Conservation (phyloP, 1,140 invertebrate genomes). For the Berghia stephanieae region DNA sequence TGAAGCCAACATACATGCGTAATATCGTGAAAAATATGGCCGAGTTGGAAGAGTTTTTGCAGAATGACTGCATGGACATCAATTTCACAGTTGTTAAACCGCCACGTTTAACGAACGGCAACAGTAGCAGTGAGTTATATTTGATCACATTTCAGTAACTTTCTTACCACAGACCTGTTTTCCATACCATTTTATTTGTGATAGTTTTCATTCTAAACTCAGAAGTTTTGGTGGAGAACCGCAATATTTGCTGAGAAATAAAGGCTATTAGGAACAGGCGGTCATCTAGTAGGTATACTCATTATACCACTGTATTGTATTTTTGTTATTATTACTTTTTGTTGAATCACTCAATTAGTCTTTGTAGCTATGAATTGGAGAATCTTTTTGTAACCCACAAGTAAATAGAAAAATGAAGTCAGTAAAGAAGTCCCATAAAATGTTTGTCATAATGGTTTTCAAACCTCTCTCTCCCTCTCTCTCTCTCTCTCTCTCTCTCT, state of each 20-base stretch:
- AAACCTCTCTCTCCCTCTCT: too few relatives aligned
- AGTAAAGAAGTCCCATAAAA: too few relatives aligned
- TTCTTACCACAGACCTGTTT: not conserved
- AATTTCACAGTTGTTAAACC: slow-evolving; percentile 64
- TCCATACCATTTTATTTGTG: not conserved
- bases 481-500: too few relatives aligned
- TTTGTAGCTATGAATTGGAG: not conserved
- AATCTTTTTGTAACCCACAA: too few relatives aligned
- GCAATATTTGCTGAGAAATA: too few relatives aligned
- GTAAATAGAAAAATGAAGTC: too few relatives aligned
- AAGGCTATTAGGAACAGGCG: too few relatives aligned
- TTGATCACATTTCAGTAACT: too few relatives aligned
- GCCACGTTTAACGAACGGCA: slow-evolving; percentile 47
- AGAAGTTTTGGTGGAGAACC: not conserved
- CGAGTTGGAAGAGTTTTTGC: slow-evolving; percentile 60
- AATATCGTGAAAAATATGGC: slow-evolving; percentile 56
- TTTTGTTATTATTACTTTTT: not conserved
- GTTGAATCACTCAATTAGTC: not conserved
- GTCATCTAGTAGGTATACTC: too few relatives aligned
- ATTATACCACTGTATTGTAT: too few relatives aligned
- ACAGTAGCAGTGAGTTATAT: slow-evolving; percentile 38
- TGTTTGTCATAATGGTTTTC: too few relatives aligned
- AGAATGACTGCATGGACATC: slow-evolving; percentile 53
- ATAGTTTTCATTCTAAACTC: not conserved
- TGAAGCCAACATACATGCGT: slow-evolving; percentile 55